Percentiles rank a stretch among this genome's conserved stretches.
Evolutionary conservation across 2,888 invertebrate genomes (phyloP).

Genomic region (Aleiodes alternator): DNA sequence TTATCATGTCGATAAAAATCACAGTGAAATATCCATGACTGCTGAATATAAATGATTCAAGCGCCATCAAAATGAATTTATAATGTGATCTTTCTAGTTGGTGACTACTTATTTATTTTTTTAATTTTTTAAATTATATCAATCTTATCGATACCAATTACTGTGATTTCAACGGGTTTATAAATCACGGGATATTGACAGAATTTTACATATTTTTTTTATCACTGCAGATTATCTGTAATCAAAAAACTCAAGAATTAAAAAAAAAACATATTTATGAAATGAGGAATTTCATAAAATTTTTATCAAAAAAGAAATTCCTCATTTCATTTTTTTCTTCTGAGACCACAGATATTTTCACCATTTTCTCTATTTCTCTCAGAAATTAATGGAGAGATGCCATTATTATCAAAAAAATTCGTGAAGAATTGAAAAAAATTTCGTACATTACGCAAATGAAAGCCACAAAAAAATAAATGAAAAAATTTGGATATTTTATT

Average conservation of each 20-base stretch:
- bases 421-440: too few species aligned
- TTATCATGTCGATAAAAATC: constrained; percentile 51
- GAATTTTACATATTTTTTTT: constrained; percentile 6
- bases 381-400: too few species aligned
- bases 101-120: neutral
- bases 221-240: neutral
- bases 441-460: too few species aligned
- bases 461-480: neutral
- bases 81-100: too few species aligned
- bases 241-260: constrained; percentile 6
- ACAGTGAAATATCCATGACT: constrained; percentile 44
- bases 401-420: too few species aligned
- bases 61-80: neutral
- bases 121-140: neutral
- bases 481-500: neutral
- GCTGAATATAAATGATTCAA: constrained; percentile 36
- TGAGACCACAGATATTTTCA: too few species aligned
- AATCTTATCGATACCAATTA: too few species aligned
- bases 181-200: too few species aligned
- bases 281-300: neutral
- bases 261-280: neutral
- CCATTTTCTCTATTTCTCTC: too few species aligned
- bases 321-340: neutral
- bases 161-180: too few species aligned
- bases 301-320: neutral